These are phyloP conservation scores for Sesia apiformis DNA, from an alignment of 2,888 invertebrate genomes.

Conservation along the genomic window DNA sequence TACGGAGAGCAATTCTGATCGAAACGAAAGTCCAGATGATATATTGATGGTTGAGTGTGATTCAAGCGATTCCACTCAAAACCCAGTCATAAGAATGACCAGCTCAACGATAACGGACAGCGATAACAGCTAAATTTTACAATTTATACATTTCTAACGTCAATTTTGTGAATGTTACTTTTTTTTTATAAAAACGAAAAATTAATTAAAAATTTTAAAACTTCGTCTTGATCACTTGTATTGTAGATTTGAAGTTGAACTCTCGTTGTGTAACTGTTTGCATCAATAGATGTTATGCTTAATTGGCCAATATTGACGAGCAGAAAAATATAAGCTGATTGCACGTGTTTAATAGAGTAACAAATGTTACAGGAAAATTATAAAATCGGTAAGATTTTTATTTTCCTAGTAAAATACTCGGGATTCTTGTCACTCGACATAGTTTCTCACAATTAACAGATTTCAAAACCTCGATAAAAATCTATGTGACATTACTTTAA, in stretches of 20 bases:
- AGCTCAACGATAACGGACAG: conserved; percentile 61
- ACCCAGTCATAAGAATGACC: conserved; percentile 65
- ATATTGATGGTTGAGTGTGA: conserved; percentile 67
- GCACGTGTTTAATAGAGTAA: no score
- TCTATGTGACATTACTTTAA: no score
- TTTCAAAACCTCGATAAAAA: no score
- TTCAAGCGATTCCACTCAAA: conserved; percentile 61
- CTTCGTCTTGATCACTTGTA: not conserved
- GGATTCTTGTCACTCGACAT: no score
- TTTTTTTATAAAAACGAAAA: conserved; percentile 17
- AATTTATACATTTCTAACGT: conserved; percentile 7
- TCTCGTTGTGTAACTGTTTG: no score
- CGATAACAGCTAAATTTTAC: conserved; percentile 47
- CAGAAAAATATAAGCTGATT: no score
- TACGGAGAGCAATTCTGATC: conserved; percentile 62
- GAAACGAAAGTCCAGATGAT: conserved; percentile 63
- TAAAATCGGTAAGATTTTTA: no score
- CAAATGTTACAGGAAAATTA: no score
- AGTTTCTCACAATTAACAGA: no score
- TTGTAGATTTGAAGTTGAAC: not conserved
- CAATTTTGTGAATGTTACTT: conserved; percentile 25
- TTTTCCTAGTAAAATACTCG: no score
- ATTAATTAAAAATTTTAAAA: conserved; percentile 23
- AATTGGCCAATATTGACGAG: no score
- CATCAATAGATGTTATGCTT: no score